Evolutionary conservation across 2,888 invertebrate species (phyloP), one percentile per base, ranked within the genome.

Genomic region (Sisyra terminalis): DNA sequence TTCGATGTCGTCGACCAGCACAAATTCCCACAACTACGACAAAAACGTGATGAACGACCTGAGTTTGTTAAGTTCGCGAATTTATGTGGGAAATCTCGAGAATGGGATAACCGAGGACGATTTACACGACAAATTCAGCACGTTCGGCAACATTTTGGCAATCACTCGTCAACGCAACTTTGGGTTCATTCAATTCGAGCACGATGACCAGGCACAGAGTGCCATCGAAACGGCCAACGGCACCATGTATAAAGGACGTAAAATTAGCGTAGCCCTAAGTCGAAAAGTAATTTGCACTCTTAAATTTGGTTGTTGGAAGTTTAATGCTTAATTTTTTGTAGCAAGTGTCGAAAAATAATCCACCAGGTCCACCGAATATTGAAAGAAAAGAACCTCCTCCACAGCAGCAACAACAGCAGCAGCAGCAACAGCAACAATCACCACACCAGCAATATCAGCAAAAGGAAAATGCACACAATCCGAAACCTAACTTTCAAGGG

Each of bases 121-220:
- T 41, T 66, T 67, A 35, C 70, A 71, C 41, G 63, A 67, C 43
- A 79, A 82, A 54, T 89, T 88, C 55, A 66, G 70, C 46, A 67
- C 69, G 24, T 84, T 81, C 57, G 90, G 89, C 1, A 69, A 69
- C 46, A 74, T 86, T 35, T 53, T 69, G 46, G 84, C 81, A 2
- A 71, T 84, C 1, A 57, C 78, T n/a, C 64, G 81, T 14, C 83
- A 83, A 52, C 70, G 76, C 49, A 82, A 85, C 41, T 92, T 86
- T 61, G 89, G 85, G 13, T 92, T 90, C 61, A 78, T 92, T 2
- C 90, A 92, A 55, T 90, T 77, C 59, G 81, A 81, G 46, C 69
- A 69, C 15, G 86, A 86, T 50, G 61, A 69, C 2, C 71, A 79
- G 52, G 90, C 88, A 0, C 73, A 75, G 47, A 71, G 73, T 45